Evolutionary conservation across 1,140 invertebrate species (phyloP).

Genomic region (Papilio dardanus): DNA sequence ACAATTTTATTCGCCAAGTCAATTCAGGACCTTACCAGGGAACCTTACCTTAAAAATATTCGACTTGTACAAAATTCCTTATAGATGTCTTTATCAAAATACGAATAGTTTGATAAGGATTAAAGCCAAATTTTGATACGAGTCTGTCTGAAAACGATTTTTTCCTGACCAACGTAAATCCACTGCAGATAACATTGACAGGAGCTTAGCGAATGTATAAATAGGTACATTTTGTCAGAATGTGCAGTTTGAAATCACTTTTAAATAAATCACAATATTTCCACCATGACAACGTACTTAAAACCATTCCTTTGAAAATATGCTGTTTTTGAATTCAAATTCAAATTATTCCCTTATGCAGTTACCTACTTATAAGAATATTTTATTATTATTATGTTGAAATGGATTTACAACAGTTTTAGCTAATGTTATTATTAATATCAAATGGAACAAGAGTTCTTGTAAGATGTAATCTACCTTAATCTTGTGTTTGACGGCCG

Average conservation of each 20-base stretch:
- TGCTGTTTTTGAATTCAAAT: no score
- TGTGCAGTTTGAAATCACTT: neutral
- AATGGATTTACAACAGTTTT: neutral
- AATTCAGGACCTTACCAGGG: neutral
- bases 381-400: no score
- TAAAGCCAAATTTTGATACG: neutral
- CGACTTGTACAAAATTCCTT: neutral
- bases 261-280: neutral
- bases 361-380: no score
- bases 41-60: no score
- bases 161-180: conserved; percentile 7
- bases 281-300: no score
- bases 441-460: neutral
- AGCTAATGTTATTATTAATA: neutral
- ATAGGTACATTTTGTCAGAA: neutral
- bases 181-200: conserved; percentile 10
- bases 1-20: no score
- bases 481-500: conserved; percentile 4
- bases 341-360: no score
- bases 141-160: conserved; percentile 2
- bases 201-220: neutral
- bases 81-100: neutral
- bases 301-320: no score
- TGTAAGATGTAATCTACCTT: neutral
- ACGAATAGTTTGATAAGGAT: conserved; percentile 7